These are phyloP conservation scores for Dipodomys spectabilis DNA, from an alignment of 2,113 vertebrate genomes.

Conservation along the genomic window DNA sequence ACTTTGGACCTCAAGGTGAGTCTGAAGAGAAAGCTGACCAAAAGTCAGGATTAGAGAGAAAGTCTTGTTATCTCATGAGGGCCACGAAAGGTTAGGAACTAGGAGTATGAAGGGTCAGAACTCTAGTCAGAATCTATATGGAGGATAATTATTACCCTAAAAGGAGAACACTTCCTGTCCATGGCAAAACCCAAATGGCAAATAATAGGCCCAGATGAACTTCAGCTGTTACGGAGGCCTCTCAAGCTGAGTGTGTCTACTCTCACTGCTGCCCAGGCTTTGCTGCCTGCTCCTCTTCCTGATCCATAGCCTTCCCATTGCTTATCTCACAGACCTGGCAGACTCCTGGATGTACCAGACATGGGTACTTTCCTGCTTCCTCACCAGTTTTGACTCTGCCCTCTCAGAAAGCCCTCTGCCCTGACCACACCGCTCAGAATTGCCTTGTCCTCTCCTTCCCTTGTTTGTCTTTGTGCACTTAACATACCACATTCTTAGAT, in stretches of 20 bases:
- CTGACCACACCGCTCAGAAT: not conserved
- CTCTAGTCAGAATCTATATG: not conserved
- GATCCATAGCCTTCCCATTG: not conserved
- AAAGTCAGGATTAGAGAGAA: not conserved
- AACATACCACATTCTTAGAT: fast-evolving
- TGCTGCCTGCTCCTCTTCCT: fast-evolving
- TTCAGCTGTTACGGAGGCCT: not conserved
- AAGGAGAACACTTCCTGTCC: not conserved
- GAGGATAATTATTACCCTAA: not conserved
- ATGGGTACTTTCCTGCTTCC: fast-evolving
- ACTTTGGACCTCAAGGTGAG: too few relatives aligned
- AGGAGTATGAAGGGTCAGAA: not conserved
- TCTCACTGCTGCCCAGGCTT: not conserved
- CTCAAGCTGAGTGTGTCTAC: fast-evolving
- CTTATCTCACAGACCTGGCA: too few relatives aligned
- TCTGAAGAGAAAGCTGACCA: not conserved
- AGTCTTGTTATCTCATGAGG: not conserved
- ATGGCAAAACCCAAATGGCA: not conserved
- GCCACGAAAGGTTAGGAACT: not conserved
- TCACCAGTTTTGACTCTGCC: too few relatives aligned
- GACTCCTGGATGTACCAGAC: not conserved
- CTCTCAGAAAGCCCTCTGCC: not conserved
- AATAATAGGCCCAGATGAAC: not conserved
- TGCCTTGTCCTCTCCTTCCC: too few relatives aligned
- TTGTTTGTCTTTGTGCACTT: not conserved